Evolutionary conservation across 2,888 invertebrate species (phyloP), one percentile per base, ranked within the genome.

Genomic region (Nudaria mundana): DNA sequence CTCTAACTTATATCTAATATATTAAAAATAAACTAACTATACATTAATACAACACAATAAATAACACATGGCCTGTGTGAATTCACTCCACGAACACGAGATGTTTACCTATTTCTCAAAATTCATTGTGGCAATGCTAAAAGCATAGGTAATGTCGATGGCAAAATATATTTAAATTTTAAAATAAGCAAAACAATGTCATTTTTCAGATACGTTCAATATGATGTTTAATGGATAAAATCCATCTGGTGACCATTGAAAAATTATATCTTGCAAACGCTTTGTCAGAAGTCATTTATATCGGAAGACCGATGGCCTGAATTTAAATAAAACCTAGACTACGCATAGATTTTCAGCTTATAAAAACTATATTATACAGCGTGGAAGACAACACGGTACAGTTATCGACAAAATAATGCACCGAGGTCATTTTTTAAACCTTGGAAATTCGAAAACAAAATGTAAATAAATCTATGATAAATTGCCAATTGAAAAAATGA

Each of bases 241-340:
- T n/a, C 74, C 87, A 87, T 81, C 87, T 87, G 86, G 87, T 75
- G 70, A 54, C 56, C 61, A 56, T 56, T 71, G 83, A 87, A 71
- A 84, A 78, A 87, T 87, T 83, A 83, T 81, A 82, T 72, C 65
- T 61, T 40, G 42, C 56, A 76, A 80, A 81, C 76, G 77, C 70
- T 64, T 83, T 86, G 87, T 65, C 87, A 85, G 72, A 40, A 66
- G 70, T 68, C 71, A 84, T 87, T 85, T 82, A 63, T 87, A 70
- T 76, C 64, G 43, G 53, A 63, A 58, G 59, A 48, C 54, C 39
- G 52, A 62, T 63, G 56, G 63, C 57, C 64, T 48, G 61, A 39
- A 73, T 79, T 76, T 84, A 66, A 84, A 86, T 86, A 85, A 82
- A 81, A 62, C 66, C 70, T 77, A 76, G 72, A 72, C 59, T 63